Percentiles rank a stretch among this genome's conserved stretches.
Conservation (phyloP, 2,113 vertebrate genomes). For the Rhynchopsitta pachyrhyncha region DNA sequence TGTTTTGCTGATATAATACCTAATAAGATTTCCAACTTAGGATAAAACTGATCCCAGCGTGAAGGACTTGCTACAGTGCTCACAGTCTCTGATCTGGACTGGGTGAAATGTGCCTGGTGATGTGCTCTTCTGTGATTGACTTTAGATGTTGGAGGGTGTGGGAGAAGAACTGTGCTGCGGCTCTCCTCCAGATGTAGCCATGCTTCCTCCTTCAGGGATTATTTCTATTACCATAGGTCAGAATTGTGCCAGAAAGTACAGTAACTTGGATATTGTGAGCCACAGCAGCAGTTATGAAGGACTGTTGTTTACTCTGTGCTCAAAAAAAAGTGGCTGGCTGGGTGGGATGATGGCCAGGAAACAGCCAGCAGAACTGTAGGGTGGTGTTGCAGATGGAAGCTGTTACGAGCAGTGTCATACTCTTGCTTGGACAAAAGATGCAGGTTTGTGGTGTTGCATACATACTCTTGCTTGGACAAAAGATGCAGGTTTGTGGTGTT, state of each 20-base stretch:
- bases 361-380: not conserved
- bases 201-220: not conserved
- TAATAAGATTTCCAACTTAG: not conserved
- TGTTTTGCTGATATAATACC: not conserved
- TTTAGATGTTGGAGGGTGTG: rapidly evolving
- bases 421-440: not conserved
- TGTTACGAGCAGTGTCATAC: not conserved
- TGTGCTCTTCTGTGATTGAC: rapidly evolving
- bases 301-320: rapidly evolving
- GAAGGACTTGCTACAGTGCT: not conserved
- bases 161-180: not conserved
- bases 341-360: not conserved
- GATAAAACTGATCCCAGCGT: not conserved
- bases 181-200: not conserved
- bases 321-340: not conserved
- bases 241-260: not conserved
- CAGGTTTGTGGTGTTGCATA: not conserved
- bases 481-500: not conserved
- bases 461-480: not conserved
- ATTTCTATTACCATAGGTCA: not conserved
- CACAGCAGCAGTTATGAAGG: not conserved
- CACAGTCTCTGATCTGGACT: not conserved
- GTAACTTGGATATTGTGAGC: not conserved
- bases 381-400: not conserved
- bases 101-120: not conserved